phyloP scores from a whole-genome alignment of 2,113 vertebrate species.

The Nesospiza acunhae region DNA sequence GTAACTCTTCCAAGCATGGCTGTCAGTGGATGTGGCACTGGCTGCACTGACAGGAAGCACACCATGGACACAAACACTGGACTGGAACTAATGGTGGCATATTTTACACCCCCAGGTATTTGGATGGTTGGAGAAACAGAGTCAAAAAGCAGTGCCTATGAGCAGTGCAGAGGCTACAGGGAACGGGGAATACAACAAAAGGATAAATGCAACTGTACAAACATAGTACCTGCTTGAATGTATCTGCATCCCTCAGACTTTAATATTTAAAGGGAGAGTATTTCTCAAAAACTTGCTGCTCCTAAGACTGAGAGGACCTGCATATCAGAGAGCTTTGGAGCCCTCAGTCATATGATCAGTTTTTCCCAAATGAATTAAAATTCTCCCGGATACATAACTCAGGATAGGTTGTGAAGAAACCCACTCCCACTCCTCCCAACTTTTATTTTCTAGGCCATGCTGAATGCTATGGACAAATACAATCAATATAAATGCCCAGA shows the following conservation, averaged over 20 bases:
- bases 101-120: background rate
- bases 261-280: background rate
- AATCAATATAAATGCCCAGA: background rate
- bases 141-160: background rate
- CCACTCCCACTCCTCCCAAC: background rate
- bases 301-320: background rate
- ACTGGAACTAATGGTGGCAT: background rate
- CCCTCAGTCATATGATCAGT: background rate
- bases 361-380: background rate
- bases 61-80: accelerated
- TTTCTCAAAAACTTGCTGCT: background rate
- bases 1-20: background rate
- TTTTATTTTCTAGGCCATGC: background rate
- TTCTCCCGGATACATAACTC: background rate
- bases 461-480: background rate
- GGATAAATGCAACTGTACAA: background rate
- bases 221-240: background rate
- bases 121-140: background rate
- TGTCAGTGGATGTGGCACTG: background rate
- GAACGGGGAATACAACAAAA: background rate
- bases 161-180: background rate
- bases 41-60: background rate
- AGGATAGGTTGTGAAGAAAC: background rate
- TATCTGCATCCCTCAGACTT: background rate
- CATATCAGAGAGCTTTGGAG: background rate